Evolutionary conservation across 2,797 vertebrate genomes (phyloP), one percentile per base, ranked within the genome.

Genomic region (Anas acuta): DNA sequence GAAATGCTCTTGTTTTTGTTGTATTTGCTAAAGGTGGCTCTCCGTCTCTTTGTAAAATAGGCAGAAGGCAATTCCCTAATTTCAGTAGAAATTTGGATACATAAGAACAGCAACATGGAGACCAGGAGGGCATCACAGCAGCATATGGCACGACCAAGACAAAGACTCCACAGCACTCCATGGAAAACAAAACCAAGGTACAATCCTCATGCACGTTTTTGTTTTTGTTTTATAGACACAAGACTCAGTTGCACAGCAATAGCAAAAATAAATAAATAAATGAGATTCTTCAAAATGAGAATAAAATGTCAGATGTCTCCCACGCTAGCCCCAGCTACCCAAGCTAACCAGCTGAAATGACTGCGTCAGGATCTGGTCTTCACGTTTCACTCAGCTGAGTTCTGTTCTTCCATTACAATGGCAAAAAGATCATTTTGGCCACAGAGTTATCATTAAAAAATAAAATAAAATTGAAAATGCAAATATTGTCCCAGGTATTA

Each of bases 101-200:
- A 43, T 43, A 57, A 28, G 64, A 90, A 60, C 33, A 87, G 49
- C 37, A 21, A 25, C 22, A 43, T 74, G 43, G 72, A 73, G 66
- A 56, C 58, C 62, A 54, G 25, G 15, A 5, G 2, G 54, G 6
- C 60, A n/a, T 70, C 43, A 71, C 37, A 90, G 37, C n/a, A 91
- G n/a, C 1, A 0, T 13, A 28, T 6, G 64, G 35, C 0, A 0
- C 81, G 57, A 43, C 58, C 28, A 32, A 88, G 47, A 66, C 9
- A 45, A 83, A 54, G 39, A 51, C 28, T 70, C 66, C 18, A 19
- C 33, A 26, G 82, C 51, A 45, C 33, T 8, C n/a, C 5, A 15
- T 15, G 41, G 20, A 57, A 28, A 56, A 47, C 30, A 71, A 87
- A 89, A 76, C 3, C 60, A 71, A 6, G 6, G 10, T 16, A 14